Evolutionary conservation across 2,113 vertebrate species (phyloP).

Genomic region (Xiphophorus maculatus): DNA sequence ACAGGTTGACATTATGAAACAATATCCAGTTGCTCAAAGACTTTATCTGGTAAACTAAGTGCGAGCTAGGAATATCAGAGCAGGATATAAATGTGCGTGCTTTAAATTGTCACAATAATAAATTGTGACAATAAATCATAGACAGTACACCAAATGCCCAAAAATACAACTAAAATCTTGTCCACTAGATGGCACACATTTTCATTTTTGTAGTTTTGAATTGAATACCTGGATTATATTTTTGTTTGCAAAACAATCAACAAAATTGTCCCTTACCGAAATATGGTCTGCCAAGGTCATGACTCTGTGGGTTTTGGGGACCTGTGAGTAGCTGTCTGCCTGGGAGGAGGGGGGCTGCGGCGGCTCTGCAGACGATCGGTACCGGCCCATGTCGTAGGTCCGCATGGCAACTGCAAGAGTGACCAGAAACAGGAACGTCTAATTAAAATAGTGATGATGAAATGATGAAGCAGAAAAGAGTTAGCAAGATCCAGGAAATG

Average conservation of each 20-base stretch:
- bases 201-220: neutral
- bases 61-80: no score
- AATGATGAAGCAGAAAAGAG: slow-evolving; percentile 8
- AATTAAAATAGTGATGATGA: neutral
- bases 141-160: no score
- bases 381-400: slow-evolving; percentile 87
- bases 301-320: slow-evolving; percentile 90
- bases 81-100: no score
- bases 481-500: neutral
- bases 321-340: slow-evolving; percentile 83
- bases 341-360: slow-evolving; percentile 80
- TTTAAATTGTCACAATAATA: no score
- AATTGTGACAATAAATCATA: no score
- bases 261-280: slow-evolving; percentile 83
- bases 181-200: no score
- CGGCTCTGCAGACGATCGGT: slow-evolving; percentile 76
- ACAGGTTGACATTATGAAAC: neutral
- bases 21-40: no score
- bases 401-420: slow-evolving; percentile 78
- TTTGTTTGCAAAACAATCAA: neutral
- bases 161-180: no score
- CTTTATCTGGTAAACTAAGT: no score
- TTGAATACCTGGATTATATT: neutral
- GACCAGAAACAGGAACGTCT: slow-evolving; percentile 21
- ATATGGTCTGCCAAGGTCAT: slow-evolving; percentile 99